Evolutionary conservation across 1,140 invertebrate genomes (phyloP).

Genomic region (Stegodyphus mimosarum): DNA sequence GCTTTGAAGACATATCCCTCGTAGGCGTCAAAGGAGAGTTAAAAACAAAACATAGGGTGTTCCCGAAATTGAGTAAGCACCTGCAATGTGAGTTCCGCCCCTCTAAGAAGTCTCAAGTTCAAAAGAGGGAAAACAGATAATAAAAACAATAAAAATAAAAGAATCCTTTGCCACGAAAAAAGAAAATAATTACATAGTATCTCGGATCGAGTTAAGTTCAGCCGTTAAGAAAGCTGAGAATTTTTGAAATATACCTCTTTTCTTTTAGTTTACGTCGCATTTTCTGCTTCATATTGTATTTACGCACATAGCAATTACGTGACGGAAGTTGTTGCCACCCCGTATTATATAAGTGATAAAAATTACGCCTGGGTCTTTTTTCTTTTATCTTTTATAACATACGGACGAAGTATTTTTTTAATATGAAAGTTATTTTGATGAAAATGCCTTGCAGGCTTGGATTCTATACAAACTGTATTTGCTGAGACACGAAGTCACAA

Average conservation of each 20-base stretch:
- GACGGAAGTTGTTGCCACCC: conserved; percentile 48
- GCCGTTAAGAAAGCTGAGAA: conserved; percentile 29
- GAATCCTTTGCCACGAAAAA: conserved; percentile 2
- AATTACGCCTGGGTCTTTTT: conserved; percentile 40
- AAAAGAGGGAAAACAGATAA: not conserved
- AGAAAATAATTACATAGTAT: conserved; percentile 53
- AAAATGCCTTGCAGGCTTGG: too few species aligned
- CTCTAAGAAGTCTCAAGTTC: conserved; percentile 32
- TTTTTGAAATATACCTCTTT: conserved; percentile 19
- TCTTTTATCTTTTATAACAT: not conserved
- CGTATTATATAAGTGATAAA: conserved; percentile 41
- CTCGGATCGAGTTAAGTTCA: conserved; percentile 21
- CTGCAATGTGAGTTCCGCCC: conserved; percentile 41
- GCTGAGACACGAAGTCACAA: too few species aligned
- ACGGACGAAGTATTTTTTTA: too few species aligned
- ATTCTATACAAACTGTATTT: too few species aligned
- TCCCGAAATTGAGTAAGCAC: conserved; percentile 42
- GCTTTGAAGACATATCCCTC: conserved; percentile 1
- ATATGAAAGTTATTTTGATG: too few species aligned
- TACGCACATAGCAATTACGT: conserved; percentile 35
- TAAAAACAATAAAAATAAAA: not conserved
- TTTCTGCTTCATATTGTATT: conserved; percentile 30
- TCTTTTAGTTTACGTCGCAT: conserved; percentile 1
- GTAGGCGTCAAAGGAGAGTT: conserved; percentile 24
- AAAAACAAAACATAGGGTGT: conserved; percentile 47